phyloP scores from a whole-genome alignment of 2,888 invertebrate species.

The Apotomis capreana region DNA sequence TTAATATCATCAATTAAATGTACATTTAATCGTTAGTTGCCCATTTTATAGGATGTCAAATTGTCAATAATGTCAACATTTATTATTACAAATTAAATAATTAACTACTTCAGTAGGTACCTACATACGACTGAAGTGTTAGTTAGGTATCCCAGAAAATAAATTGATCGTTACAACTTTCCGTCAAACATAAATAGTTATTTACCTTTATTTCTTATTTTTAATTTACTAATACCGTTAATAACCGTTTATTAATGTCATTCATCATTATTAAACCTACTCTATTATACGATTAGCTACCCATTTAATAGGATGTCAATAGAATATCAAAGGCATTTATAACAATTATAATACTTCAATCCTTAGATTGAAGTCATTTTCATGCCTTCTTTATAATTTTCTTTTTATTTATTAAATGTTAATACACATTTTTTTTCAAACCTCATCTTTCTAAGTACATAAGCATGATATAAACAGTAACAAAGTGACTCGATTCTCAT shows the following conservation, averaged over 20 bases:
- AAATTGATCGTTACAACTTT: too few species aligned
- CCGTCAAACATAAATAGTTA: too few species aligned
- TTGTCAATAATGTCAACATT: too few species aligned
- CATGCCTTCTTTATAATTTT: constrained; percentile 14
- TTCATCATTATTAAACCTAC: constrained; percentile 14
- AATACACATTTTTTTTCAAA: not conserved
- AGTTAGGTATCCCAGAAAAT: too few species aligned
- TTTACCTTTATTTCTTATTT: too few species aligned
- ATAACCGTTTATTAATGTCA: not conserved
- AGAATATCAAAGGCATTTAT: not conserved
- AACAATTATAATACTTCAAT: constrained; percentile 19
- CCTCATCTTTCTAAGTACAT: constrained; percentile 12
- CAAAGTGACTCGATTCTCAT: constrained; percentile 2
- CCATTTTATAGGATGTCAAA: too few species aligned
- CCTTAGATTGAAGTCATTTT: not conserved
- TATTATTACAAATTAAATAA: too few species aligned
- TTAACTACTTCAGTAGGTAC: too few species aligned
- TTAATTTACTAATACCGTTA: not conserved
- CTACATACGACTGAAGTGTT: too few species aligned
- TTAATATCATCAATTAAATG: too few species aligned
- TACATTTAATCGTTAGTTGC: too few species aligned
- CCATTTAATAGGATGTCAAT: constrained; percentile 13
- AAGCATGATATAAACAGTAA: not conserved
- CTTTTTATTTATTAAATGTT: constrained; percentile 8
- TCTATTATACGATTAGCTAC: constrained; percentile 1